Evolutionary conservation across 2,113 vertebrate genomes (phyloP).

Genomic region (Pitta sordida): DNA sequence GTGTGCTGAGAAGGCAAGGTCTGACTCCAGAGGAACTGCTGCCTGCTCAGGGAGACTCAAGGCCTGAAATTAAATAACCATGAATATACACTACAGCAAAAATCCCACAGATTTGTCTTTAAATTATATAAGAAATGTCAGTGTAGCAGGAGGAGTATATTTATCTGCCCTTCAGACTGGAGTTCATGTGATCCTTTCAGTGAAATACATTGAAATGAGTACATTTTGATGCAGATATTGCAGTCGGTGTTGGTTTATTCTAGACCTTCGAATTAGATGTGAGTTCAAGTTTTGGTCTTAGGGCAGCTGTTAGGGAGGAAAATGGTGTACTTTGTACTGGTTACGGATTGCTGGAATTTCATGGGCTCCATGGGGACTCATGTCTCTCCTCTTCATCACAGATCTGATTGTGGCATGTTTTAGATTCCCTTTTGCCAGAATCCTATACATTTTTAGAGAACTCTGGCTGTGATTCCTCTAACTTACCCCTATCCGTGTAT

Average conservation of each 20-base stretch:
- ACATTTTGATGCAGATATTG: not conserved
- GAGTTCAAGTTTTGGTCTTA: not conserved
- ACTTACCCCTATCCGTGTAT: not conserved
- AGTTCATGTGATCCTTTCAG: not conserved
- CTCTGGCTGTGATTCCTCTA: not conserved
- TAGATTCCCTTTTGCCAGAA: not conserved
- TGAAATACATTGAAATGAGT: not conserved
- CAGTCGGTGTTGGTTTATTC: not conserved
- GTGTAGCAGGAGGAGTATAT: not conserved
- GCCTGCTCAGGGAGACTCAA: not conserved
- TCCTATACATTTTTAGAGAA: not conserved
- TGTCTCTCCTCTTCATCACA: not conserved
- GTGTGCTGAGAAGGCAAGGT: not conserved
- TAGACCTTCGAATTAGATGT: not conserved
- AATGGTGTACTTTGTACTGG: not conserved
- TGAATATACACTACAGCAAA: not conserved
- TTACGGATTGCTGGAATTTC: not conserved
- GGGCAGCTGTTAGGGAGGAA: not conserved
- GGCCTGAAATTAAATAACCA: not conserved
- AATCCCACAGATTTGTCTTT: not conserved
- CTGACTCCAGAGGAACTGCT: not conserved
- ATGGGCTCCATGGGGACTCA: not conserved
- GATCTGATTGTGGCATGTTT: not conserved
- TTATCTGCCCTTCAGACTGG: not conserved
- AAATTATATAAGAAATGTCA: not conserved